Evolutionary conservation across 30 jellyfish, hydroid and myxozoan species (phyloP), one percentile per base, ranked within the genome.

Genomic region (Chironex yamaguchii): DNA sequence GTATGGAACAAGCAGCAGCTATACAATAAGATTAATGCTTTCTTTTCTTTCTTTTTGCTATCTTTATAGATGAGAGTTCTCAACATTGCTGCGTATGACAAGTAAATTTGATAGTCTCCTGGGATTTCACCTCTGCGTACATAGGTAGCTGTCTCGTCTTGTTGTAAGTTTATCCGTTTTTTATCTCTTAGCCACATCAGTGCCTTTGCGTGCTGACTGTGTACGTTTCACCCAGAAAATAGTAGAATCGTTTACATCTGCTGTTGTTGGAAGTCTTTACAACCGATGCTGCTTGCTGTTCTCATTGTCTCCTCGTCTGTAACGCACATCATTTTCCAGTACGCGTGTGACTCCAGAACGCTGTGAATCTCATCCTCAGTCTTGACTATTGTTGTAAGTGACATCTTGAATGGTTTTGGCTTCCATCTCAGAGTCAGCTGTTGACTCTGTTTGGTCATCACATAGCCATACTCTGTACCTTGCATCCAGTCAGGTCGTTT

Each of bases 311-410:
- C 85, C 85, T 52, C 31, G 92, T 65, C 50, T 81, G 26, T 31
- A n/a, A 68, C 76, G 66, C 85, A 58, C 48, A 67, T 76, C 49
- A 77, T 82, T 12, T 58, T 82, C 85, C 92, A 82, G 33, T 66
- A 82, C 67, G 79, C 26, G 26, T 67, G 50, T 13, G 76, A 74
- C 24, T 82, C 86, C 51, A 82, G 42, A 21, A 48, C 26, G n/a
- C 65, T 66, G 71, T 67, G 84, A 81, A 81, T 64, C 48, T 82
- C 68, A 49, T 82, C 85, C 9, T 42, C 17, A 6, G 9, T 17
- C 58, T 42, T 9, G 9, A 42, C 9, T 42, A 17, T 17, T 6
- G 58, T 42, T 42, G 58, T 17, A 42, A 42, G 17, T n/a, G 58
- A 42, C 17, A 6, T 42, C 58, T 42, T 42, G 9, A 17, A 6